Conservation (phyloP, 1,140 invertebrate species). For the Lucilia sericata region DNA sequence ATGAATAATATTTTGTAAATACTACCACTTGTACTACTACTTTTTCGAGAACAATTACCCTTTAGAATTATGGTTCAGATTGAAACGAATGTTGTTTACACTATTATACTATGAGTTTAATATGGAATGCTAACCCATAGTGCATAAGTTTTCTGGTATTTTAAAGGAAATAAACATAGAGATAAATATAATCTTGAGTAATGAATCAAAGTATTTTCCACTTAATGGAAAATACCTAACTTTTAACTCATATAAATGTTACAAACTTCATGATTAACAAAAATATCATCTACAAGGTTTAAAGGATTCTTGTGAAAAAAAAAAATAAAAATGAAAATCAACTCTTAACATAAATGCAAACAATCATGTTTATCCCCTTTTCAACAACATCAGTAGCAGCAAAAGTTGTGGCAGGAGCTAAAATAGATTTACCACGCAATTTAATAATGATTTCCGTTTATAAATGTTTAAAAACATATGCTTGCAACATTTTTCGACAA, state of each 20-base stretch:
- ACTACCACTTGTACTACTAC: background rate
- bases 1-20: background rate
- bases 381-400: background rate
- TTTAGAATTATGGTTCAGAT: no score
- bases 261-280: no score
- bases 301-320: background rate
- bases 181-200: no score
- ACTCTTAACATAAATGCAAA: background rate
- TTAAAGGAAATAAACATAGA: no score
- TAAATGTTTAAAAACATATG: slow-evolving; percentile 25
- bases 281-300: background rate
- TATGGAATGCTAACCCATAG: no score
- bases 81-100: no score
- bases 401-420: background rate
- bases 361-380: slow-evolving; percentile 19
- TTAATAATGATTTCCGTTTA: slow-evolving; percentile 27
- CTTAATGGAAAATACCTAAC: no score
- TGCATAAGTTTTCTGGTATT: no score
- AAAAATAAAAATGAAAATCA: background rate
- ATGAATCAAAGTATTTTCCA: no score
- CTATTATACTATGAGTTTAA: no score
- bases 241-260: no score
- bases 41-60: background rate
- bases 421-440: slow-evolving; percentile 29
- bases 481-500: background rate